Conservation (phyloP, 2,113 vertebrate species). For the Manacus vitellinus region DNA sequence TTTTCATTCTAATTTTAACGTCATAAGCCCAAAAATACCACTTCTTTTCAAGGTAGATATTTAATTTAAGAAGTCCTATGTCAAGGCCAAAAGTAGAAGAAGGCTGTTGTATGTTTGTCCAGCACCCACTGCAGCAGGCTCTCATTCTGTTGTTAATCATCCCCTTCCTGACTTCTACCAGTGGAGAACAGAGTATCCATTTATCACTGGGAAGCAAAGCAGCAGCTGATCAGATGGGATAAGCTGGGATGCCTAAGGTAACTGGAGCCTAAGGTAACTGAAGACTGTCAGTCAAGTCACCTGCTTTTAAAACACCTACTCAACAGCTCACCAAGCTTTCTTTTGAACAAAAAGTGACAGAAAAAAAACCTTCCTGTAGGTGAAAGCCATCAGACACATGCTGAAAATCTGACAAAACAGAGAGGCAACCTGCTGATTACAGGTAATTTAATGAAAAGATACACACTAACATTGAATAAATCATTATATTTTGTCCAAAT, state of each 20-base stretch:
- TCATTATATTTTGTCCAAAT: background rate
- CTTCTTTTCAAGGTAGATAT: background rate
- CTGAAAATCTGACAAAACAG: background rate
- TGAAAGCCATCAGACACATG: background rate
- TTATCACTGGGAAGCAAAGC: background rate
- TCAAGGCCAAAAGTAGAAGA: background rate
- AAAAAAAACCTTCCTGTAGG: background rate
- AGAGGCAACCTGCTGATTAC: background rate
- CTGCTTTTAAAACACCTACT: background rate
- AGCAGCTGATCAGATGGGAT: background rate
- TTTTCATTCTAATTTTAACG: background rate
- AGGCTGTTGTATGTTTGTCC: background rate
- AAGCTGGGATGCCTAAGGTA: background rate
- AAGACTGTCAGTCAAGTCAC: background rate
- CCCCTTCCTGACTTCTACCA: background rate
- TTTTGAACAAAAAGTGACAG: background rate
- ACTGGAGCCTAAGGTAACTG: background rate
- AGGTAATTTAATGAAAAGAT: background rate
- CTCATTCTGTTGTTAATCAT: background rate
- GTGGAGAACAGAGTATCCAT: background rate
- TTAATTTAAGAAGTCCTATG: background rate
- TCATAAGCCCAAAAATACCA: background rate
- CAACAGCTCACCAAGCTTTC: background rate
- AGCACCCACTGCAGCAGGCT: background rate
- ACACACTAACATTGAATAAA: background rate